Evolutionary conservation across 2,113 vertebrate species (phyloP), one percentile per base, ranked within the genome.

Genomic region (Polypterus bichir): DNA sequence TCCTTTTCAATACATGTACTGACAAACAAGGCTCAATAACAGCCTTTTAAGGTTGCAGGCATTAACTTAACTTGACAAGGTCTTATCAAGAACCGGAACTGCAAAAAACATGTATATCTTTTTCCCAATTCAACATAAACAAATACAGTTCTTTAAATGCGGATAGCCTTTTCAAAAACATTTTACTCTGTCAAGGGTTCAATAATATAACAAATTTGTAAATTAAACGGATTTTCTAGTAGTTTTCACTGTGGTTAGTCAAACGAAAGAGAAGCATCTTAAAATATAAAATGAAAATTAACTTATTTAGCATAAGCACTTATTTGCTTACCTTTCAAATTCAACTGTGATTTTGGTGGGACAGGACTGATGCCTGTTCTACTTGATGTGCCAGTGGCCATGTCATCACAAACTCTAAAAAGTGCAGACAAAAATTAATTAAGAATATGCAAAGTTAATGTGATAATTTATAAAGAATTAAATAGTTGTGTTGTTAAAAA

Each of bases 331-430:
- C 93, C 93, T 93, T 93, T 98, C 62, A 97, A 71, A 1, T 84
- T 92, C 46, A 98, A 78, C 73, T 88, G 91, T 63, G 88, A 92
- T 71, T 93, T 96, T 72, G 94, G 91, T 27, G 81, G 76, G 63
- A 80, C 78, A 48, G 63, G 85, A 73, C 71, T 74, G 4, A 77
- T 71, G 62, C 84, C 86, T 72, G 89, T 73, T 85, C 88, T 86
- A 81, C 76, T 91, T 77, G 89, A 79, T 57, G 87, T 82, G 68
- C 91, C 91, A 74, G 93, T 81, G 62, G 93, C 94, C 94, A 98
- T 98, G 74, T 80, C 88, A 89, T 89, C 81, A 85, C 83, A 71
- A 75, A 80, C 78, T 73, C 91, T 95, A 78, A n/a, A 85, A 77
- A 45, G 68, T 54, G 80, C 65, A 77, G 54, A 77, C 4, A 73